Base-by-base conservation (phyloP, 2,113 vertebrate species). In the Pangasianodon gigas region DNA sequence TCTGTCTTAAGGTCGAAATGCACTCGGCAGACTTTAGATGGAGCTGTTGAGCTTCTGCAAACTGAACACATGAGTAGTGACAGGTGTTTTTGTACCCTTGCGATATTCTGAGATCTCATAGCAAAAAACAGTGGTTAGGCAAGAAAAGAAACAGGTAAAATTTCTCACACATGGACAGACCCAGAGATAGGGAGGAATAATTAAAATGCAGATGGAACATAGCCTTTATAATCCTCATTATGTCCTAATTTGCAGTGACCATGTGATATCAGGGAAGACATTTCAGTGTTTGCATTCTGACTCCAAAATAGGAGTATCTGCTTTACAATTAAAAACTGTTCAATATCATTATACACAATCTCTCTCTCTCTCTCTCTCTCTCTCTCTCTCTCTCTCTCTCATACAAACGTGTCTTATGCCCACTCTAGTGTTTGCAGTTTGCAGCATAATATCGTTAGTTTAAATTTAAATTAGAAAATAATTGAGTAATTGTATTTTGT, bases 21-120 rank as follows among this genome's bases (percentile, higher is more conserved):
- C 58, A 29, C 44, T 44, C 56, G 0, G 10, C 2, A 51, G 19
- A 13, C 89, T 0, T 80, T 80, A 86, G 89, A 69, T 86, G 89
- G 83, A 44, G 89, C 84, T 86, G 84, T 90, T 86, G 84, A 67
- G 84, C 89, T 67, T 65, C 41, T n/a, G 41, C 9, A 77, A 88
- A 77, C 29, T 5, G 4, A 16, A 6, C 2, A 48, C n/a, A 54
- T 52, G 18, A 51, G 8, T 37, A 46, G 75, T 54, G 71, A 75
- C 83, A 79, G 67, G 41, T 51, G 41, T 85, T 85, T 83, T 85
- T 75, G 71, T 89, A 86, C 41, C 48, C 71, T 84, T 89, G 82
- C 7, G 29, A 86, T 54, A 79, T 52, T 67, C 7, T 9, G 83
- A 86, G 71, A 48, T 67, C 84, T 51, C 69, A n/a, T 79, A 60